Conservation (phyloP, 2,888 invertebrate genomes). For the Drosophila merina region DNA sequence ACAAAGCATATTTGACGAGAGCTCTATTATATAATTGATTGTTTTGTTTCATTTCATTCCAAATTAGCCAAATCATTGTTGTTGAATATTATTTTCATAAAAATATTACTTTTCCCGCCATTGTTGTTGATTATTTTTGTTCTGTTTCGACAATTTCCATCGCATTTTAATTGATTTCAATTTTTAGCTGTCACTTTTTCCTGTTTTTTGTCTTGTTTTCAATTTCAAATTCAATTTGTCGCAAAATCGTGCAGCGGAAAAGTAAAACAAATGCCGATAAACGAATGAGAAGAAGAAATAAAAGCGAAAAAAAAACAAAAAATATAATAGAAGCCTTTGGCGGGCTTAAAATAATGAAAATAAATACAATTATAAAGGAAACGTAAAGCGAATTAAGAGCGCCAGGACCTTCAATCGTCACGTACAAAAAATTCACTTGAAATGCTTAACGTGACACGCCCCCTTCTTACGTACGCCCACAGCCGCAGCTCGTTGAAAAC, state of each 20-base stretch:
- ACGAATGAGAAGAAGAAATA: background rate
- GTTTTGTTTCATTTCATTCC: background rate
- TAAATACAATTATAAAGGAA: slow-evolving; percentile 40
- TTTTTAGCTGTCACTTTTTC: slow-evolving; percentile 2
- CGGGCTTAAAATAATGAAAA: slow-evolving; percentile 39
- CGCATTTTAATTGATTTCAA: slow-evolving; percentile 30
- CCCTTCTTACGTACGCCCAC: background rate
- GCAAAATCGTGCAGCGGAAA: slow-evolving; percentile 22
- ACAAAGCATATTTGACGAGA: background rate
- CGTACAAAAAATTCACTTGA: slow-evolving; percentile 16
- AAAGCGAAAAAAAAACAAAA: background rate
- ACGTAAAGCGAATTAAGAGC: slow-evolving; percentile 14
- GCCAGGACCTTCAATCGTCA: slow-evolving; percentile 17
- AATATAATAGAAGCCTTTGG: background rate
- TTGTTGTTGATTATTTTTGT: background rate
- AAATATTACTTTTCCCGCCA: background rate
- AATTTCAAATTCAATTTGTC: slow-evolving; percentile 34
- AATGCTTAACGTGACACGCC: slow-evolving; percentile 32
- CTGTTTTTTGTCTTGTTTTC: slow-evolving; percentile 4
- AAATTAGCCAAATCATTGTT: background rate
- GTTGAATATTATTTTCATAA: background rate
- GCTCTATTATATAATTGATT: background rate
- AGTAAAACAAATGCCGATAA: slow-evolving; percentile 19
- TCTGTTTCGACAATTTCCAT: background rate
- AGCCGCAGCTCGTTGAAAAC: slow-evolving; percentile 21